phyloP scores from a whole-genome alignment of 2,797 vertebrate species.

The Malurus leucopterus region DNA sequence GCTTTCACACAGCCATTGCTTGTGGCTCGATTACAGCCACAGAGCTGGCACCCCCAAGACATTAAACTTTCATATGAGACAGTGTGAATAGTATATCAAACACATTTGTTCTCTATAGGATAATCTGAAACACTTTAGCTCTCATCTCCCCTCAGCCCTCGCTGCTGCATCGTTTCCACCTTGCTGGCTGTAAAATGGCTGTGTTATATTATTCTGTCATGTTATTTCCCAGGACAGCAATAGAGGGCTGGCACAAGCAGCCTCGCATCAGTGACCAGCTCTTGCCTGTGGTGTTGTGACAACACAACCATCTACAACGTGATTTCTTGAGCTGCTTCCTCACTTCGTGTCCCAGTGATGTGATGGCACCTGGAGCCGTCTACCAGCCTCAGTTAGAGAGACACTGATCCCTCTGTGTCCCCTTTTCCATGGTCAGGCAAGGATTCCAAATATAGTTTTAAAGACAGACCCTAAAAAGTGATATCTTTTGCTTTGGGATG shows the following conservation, averaged over 20 bases:
- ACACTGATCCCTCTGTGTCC: background rate
- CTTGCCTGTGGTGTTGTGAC: background rate
- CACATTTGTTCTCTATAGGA: background rate
- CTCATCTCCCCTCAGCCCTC: background rate
- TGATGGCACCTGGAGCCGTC: background rate
- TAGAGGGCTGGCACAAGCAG: background rate
- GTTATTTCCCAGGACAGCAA: background rate
- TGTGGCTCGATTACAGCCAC: slow-evolving; percentile 23
- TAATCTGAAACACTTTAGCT: background rate
- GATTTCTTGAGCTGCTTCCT: background rate
- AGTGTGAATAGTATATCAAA: background rate
- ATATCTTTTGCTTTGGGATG: background rate
- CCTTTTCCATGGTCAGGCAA: background rate
- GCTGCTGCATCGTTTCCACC: background rate
- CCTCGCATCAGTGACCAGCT: background rate
- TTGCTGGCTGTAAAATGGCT: background rate
- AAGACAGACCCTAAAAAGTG: background rate
- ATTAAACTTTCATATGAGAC: slow-evolving; percentile 11
- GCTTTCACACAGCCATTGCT: background rate
- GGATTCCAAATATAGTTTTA: background rate
- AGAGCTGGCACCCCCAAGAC: background rate
- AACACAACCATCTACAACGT: background rate
- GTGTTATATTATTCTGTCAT: background rate
- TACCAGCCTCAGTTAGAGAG: background rate
- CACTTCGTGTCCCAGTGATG: background rate